Base-by-base conservation (phyloP, 2,888 invertebrate species). In the Phasia obesa region DNA sequence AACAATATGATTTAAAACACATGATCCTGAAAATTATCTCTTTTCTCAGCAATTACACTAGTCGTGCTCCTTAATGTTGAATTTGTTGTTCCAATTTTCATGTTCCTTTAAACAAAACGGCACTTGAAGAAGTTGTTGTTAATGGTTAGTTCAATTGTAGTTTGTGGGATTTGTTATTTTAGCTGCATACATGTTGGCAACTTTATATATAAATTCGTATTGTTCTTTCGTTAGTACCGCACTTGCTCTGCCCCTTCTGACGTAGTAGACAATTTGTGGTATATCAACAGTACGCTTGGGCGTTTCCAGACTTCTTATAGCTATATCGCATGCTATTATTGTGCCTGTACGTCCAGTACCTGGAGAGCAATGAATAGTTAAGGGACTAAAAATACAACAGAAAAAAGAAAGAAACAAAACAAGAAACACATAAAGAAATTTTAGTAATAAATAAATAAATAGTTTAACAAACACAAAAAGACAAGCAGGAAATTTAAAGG, bases 171-270 rank as follows among this genome's bases (percentile, higher is more conserved):
- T 96, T 88, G 96, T 95, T 87, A 97, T 93, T 92, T 96, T 96
- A 85, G 96, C 95, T 84, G 96, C 96, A 90, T 97, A 97, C 90
- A 96, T 93, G 90, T 95, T 95, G 86, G 97, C 93, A 88, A 96
- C 98, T 94, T 96, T 96, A 91, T 98, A 98, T 85, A 98, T 95
- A 92, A 97, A 97, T 88, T 95, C 94, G 92, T 98, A 98, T 92
- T 98, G 98, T 88, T 98, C 97, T 88, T 95, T 94, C 81, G 97
- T 98, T 91, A 97, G 95, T 25, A 98, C 96, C 80, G 97, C 94
- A 86, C 97, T 97, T 57, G 97, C 97, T 15, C 98, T 93, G 89
- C 98, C 97, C 87, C 96, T 94, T 85, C 98, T 93, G 88, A 98
- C 93, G 85, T 94, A 94, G 86, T 96, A 95, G 81, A 98, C 97